Conservation (phyloP, 2,888 invertebrate genomes). For the Lacanobia oleracea region DNA sequence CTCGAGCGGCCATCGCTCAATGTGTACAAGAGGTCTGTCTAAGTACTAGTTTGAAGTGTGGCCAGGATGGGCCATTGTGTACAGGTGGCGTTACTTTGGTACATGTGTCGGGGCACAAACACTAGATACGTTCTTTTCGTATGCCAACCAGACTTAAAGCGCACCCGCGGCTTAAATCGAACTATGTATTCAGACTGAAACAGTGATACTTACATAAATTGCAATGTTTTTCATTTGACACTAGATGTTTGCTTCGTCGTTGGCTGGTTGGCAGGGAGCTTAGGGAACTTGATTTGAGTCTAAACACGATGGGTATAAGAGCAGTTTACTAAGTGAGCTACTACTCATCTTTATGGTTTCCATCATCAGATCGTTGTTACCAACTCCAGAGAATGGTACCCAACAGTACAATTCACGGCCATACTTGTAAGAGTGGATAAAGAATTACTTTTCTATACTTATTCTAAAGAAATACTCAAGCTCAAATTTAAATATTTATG, state of each 20-base stretch:
- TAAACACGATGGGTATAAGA: no score
- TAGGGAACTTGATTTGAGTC: no score
- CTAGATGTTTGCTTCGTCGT: neutral
- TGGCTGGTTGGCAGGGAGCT: no score
- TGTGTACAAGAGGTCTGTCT: slow-evolving; percentile 46
- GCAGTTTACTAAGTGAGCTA: no score
- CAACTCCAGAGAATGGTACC: no score
- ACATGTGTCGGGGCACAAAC: slow-evolving; percentile 6
- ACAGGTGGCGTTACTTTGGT: slow-evolving; percentile 33
- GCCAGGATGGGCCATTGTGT: slow-evolving; percentile 45
- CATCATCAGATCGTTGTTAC: no score
- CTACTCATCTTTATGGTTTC: no score
- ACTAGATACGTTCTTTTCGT: slow-evolving; percentile 16
- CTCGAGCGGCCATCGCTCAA: slow-evolving; percentile 56
- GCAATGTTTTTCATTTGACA: neutral
- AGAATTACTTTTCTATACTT: no score
- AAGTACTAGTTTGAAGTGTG: slow-evolving; percentile 38
- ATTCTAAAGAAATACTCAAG: no score
- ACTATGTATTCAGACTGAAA: slow-evolving; percentile 8
- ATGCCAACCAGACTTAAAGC: slow-evolving; percentile 10
- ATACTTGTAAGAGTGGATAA: no score
- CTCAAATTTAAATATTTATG: no score
- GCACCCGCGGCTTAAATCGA: slow-evolving; percentile 2
- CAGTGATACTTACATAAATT: slow-evolving; percentile 3
- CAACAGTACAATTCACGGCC: no score